Percentiles rank a stretch among this genome's conserved stretches.
phyloP scores from a whole-genome alignment of 2,113 vertebrate genomes.

The Colossoma macropomum region DNA sequence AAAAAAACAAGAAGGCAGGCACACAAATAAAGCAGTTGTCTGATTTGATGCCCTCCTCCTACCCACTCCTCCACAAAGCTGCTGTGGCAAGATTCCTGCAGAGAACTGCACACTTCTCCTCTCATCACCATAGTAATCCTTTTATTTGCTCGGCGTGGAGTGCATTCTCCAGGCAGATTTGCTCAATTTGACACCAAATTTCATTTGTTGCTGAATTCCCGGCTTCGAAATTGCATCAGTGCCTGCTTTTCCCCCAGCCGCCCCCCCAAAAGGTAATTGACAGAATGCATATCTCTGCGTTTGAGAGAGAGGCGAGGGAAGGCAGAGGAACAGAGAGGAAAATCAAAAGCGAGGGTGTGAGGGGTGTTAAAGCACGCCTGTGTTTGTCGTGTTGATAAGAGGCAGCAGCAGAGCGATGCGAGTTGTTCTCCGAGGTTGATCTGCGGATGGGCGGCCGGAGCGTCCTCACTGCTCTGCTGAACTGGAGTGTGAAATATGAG shows the following conservation, averaged over 20 bases:
- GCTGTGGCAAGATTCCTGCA: slow-evolving; percentile 39
- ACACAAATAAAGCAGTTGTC: slow-evolving; percentile 26
- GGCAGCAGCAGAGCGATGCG: not conserved
- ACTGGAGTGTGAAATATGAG: slow-evolving; percentile 64
- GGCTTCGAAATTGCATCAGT: slow-evolving; percentile 57
- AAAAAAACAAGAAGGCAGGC: slow-evolving; percentile 23
- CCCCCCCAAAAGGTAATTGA: slow-evolving; percentile 43
- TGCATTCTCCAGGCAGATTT: slow-evolving; percentile 49
- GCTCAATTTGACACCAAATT: slow-evolving; percentile 64
- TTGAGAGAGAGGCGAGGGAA: not conserved
- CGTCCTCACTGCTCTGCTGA: slow-evolving; percentile 40
- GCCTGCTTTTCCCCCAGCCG: slow-evolving; percentile 26
- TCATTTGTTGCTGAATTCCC: slow-evolving; percentile 62
- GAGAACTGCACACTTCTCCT: slow-evolving; percentile 43
- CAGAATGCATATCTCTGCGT: slow-evolving; percentile 26
- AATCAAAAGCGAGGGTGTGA: slow-evolving; percentile 24
- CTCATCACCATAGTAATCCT: slow-evolving; percentile 52
- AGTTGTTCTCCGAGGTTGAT: slow-evolving; percentile 25
- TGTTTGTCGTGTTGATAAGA: slow-evolving; percentile 26
- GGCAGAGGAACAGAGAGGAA: slow-evolving; percentile 18
- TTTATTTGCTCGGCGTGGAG: slow-evolving; percentile 45
- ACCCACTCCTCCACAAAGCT: slow-evolving; percentile 22
- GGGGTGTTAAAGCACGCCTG: slow-evolving; percentile 15
- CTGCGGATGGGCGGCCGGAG: slow-evolving; percentile 19
- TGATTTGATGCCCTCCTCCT: slow-evolving; percentile 27